These are phyloP conservation scores for Corythornis cristatus DNA, from an alignment of 2,113 vertebrate species.

Conservation along the genomic window DNA sequence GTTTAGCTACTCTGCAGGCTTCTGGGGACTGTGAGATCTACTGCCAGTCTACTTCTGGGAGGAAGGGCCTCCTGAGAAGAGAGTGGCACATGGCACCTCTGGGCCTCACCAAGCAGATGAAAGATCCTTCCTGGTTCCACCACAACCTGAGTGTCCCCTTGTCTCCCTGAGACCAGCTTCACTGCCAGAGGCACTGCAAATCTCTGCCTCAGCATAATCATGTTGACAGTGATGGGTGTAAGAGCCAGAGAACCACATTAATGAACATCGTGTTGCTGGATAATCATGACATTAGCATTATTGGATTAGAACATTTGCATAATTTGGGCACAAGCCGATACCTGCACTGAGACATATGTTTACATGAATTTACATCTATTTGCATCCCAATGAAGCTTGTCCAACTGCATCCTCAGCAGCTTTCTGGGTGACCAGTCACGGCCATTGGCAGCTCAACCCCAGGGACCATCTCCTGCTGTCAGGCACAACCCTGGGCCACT, in stretches of 20 bases:
- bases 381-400: conserved; percentile 30
- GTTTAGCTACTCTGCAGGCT: neutral
- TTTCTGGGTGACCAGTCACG: neutral
- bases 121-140: fast-evolving
- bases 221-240: conserved; percentile 21
- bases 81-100: fast-evolving
- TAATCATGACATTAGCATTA: conserved; percentile 60
- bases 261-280: conserved; percentile 20
- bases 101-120: fast-evolving
- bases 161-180: neutral
- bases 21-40: neutral
- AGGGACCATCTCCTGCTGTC: neutral
- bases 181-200: neutral
- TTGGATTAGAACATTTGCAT: conserved; percentile 58
- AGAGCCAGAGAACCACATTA: conserved; percentile 30
- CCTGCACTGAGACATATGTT: conserved; percentile 34
- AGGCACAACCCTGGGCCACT: neutral
- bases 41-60: neutral
- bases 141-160: neutral
- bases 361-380: conserved; percentile 55
- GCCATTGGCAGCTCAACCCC: neutral
- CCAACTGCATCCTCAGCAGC: neutral
- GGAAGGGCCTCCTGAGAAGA: neutral
- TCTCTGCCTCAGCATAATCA: neutral
- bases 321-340: conserved; percentile 48